Conservation (phyloP, 2,113 vertebrate genomes). For the Hystrix brachyura region DNA sequence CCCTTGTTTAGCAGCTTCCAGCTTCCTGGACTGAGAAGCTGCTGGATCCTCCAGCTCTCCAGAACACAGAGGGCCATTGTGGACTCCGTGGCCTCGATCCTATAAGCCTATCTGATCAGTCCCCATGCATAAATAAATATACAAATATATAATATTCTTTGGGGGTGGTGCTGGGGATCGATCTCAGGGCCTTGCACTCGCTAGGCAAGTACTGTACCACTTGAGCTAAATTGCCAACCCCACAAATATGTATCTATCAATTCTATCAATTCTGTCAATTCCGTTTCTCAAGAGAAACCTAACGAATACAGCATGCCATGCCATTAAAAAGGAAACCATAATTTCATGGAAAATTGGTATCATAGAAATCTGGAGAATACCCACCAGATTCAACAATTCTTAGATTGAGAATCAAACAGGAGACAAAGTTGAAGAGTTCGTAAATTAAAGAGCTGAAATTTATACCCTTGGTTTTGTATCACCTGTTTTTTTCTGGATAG, state of each 20-base stretch:
- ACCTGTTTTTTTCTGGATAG: not conserved
- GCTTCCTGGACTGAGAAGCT: not conserved
- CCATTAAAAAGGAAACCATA: constrained; percentile 44
- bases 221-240: too few species aligned
- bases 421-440: constrained; percentile 14
- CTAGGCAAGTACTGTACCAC: too few species aligned
- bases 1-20: not conserved
- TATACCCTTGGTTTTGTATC: not conserved
- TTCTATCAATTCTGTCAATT: not conserved
- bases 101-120: not conserved
- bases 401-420: not conserved
- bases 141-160: not conserved
- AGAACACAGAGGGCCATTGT: not conserved
- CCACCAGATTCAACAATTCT: constrained; percentile 35
- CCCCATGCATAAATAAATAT: not conserved
- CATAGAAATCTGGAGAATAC: not conserved
- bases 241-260: too few species aligned
- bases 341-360: not conserved
- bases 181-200: too few species aligned
- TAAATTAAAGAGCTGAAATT: constrained; percentile 18
- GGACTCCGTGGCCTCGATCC: too few species aligned
- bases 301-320: not conserved
- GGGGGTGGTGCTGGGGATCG: too few species aligned
- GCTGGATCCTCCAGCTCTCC: not conserved
- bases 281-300: not conserved